phyloP scores from a whole-genome alignment of 2,113 vertebrate genomes.

The Nothocercus julius region DNA sequence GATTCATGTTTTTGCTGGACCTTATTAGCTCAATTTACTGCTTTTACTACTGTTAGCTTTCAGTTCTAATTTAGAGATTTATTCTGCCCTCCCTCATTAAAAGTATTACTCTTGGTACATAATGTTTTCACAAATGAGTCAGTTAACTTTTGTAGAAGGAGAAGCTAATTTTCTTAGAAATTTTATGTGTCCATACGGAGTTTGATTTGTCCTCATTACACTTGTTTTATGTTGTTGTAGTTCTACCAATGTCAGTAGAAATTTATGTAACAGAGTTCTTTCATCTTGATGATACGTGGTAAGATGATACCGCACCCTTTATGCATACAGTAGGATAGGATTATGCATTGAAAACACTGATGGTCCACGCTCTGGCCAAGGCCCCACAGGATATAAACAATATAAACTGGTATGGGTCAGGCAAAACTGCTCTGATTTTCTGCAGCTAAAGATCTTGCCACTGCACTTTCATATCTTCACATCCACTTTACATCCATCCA shows the following conservation, averaged over 20 bases:
- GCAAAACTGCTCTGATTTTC: neutral
- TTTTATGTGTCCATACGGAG: neutral
- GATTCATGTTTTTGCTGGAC: conserved; percentile 45
- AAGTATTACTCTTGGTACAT: neutral
- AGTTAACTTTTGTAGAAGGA: conserved; percentile 12
- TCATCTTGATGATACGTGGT: neutral
- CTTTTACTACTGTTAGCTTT: conserved; percentile 30
- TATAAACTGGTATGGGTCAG: neutral
- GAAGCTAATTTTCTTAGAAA: conserved; percentile 8
- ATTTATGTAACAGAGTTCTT: neutral
- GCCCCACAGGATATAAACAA: neutral
- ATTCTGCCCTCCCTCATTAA: conserved; percentile 32
- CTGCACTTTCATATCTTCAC: neutral
- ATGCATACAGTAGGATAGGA: neutral
- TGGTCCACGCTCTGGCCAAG: neutral
- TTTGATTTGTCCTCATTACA: conserved; percentile 9
- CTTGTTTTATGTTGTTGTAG: conserved; percentile 3
- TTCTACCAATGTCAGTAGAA: conserved; percentile 1
- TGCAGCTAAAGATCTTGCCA: neutral
- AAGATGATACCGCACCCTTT: neutral
- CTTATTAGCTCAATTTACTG: conserved; percentile 11
- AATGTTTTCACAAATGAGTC: neutral
- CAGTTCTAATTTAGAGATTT: conserved; percentile 10
- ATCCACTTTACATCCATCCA: neutral
- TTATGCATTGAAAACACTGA: neutral